Conservation (phyloP, 23 tunicate genomes). For the Styela clava region DNA sequence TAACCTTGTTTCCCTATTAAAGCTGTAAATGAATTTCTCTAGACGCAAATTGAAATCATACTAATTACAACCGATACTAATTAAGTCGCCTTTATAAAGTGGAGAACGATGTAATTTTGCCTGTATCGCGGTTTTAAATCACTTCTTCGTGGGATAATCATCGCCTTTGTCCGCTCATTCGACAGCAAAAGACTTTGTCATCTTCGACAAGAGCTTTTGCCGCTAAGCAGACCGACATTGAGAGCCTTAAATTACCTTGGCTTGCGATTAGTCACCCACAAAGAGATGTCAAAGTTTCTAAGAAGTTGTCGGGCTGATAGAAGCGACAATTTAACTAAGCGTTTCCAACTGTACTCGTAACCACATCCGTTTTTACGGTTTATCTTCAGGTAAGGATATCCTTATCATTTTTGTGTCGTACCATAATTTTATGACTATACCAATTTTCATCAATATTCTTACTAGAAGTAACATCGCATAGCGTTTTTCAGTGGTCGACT, state of each 20-base stretch:
- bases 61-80: background rate
- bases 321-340: no score
- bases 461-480: no score
- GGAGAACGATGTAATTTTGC: background rate
- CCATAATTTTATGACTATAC: no score
- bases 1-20: background rate
- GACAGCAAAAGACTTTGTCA: background rate
- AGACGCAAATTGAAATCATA: background rate
- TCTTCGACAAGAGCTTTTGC: no score
- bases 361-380: background rate
- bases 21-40: background rate
- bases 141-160: background rate
- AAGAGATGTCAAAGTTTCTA: no score
- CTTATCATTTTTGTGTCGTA: background rate
- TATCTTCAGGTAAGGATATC: background rate
- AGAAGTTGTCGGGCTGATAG: no score
- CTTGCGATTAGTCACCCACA: no score
- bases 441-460: no score
- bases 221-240: no score
- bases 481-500: no score
- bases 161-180: background rate
- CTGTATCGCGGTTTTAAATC: background rate
- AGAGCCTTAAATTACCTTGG: no score
- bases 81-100: background rate
- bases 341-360: no score